Percentiles rank a stretch among this genome's conserved stretches.
These are phyloP conservation scores for Rousettus leschenaultii DNA, from an alignment of 2,113 vertebrate genomes.

Conservation along the genomic window DNA sequence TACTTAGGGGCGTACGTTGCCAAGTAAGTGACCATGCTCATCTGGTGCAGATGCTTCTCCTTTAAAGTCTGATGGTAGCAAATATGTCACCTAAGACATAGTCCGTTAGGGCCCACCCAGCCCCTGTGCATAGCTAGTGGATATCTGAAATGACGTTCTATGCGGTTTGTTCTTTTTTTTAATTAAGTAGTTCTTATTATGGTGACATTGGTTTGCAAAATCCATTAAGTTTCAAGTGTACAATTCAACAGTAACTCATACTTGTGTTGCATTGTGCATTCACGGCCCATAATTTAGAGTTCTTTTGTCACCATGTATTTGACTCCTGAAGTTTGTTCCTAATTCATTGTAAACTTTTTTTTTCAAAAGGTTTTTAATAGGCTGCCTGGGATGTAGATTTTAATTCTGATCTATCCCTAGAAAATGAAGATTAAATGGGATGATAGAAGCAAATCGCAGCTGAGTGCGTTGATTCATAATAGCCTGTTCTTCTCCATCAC, in stretches of 20 bases:
- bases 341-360: not conserved
- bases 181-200: too few species aligned
- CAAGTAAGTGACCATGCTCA: conserved; percentile 82
- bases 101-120: not conserved
- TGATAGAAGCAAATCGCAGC: not conserved
- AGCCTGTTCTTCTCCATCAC: accelerated
- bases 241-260: too few species aligned
- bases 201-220: too few species aligned
- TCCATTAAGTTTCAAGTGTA: too few species aligned
- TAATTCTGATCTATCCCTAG: not conserved
- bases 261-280: too few species aligned
- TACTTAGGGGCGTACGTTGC: conserved; percentile 87
- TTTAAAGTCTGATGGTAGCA: not conserved
- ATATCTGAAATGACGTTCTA: not conserved
- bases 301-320: too few species aligned
- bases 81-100: not conserved
- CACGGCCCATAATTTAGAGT: too few species aligned
- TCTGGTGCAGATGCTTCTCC: not conserved
- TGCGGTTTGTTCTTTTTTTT: not conserved
- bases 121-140: not conserved
- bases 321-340: not conserved
- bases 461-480: not conserved
- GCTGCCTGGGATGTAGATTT: not conserved
- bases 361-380: not conserved
- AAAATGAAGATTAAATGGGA: not conserved